Base-by-base conservation (phyloP, 1,140 invertebrate genomes). In the Carposina sasakii region DNA sequence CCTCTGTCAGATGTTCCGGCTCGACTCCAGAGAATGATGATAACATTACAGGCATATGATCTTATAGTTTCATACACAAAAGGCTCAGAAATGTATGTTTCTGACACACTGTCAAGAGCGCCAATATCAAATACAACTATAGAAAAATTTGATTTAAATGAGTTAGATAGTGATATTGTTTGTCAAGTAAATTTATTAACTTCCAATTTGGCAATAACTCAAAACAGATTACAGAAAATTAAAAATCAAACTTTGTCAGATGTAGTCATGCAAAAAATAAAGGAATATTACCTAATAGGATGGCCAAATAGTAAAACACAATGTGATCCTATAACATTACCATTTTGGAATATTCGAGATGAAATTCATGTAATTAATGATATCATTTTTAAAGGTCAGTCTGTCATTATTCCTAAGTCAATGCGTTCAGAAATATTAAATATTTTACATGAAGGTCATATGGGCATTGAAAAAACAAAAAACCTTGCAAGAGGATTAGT, bases 391-490 rank as follows among this genome's bases (percentile, higher is more conserved):
- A 76, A 71, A 61, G 55, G 55, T 37, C 36, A 67, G 40, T 19
- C 57, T 26, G 42, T 83, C 9, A 57, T 87, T 8, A 74, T 87
- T 22, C 85, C 81, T 10, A 46, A 45, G 21, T 54, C 37, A 36
- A 44, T 76, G 39, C 44, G 76, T 51, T 48, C 57, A 37, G 48
- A 34, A 40, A 79, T 85, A 39, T 58, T 85, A 28, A 39, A 66
- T 13, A 49, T 56, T 24, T 48, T 86, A 31, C 85, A 87, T 61
- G 65, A 74, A 48, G 57, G 63, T 13, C 86, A 88, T 62, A 24
- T 85, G 41, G 86, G 86, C 1, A 63, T 76, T 46, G 75, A 76
- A 36, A 79, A 79, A 54, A 71, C 61, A 41, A 67, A 71, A 52
- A 40, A 47, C 20, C 51, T 60, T 45, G 77, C 84, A 17, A 60